phyloP scores from a whole-genome alignment of 2,888 invertebrate species.

The Julus scandinavius region DNA sequence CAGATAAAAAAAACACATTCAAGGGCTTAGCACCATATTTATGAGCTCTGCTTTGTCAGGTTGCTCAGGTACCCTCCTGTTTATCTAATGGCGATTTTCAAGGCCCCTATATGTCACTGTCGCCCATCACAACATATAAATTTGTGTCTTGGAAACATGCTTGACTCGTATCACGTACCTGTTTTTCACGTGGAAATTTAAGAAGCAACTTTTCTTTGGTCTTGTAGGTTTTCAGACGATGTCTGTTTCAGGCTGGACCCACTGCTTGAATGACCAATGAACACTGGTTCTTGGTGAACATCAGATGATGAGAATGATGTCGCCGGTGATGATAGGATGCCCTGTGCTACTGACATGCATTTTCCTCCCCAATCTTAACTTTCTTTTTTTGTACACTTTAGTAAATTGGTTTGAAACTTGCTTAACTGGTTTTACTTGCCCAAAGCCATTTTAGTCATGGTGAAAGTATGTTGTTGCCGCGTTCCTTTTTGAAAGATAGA shows the following conservation, averaged over 20 bases:
- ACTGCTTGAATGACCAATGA: not conserved
- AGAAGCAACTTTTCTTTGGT: not conserved
- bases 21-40: no score
- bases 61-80: not conserved
- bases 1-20: no score
- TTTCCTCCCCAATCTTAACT: not conserved
- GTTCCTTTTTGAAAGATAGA: not conserved
- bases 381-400: not conserved
- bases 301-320: not conserved
- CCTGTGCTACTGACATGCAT: constrained; percentile 33
- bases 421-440: constrained; percentile 23
- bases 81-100: not conserved
- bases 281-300: not conserved
- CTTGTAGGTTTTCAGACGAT: not conserved
- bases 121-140: not conserved
- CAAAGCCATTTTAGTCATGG: constrained; percentile 40
- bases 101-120: not conserved
- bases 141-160: not conserved
- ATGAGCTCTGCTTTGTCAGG: not conserved
- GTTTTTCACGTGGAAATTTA: not conserved
- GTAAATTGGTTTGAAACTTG: not conserved
- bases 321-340: constrained; percentile 14
- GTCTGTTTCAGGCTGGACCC: constrained; percentile 2
- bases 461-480: not conserved
- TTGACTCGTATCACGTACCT: constrained; percentile 8